Evolutionary conservation across 1,140 invertebrate species (phyloP).

Genomic region (Lordiphosa clarofinis): DNA sequence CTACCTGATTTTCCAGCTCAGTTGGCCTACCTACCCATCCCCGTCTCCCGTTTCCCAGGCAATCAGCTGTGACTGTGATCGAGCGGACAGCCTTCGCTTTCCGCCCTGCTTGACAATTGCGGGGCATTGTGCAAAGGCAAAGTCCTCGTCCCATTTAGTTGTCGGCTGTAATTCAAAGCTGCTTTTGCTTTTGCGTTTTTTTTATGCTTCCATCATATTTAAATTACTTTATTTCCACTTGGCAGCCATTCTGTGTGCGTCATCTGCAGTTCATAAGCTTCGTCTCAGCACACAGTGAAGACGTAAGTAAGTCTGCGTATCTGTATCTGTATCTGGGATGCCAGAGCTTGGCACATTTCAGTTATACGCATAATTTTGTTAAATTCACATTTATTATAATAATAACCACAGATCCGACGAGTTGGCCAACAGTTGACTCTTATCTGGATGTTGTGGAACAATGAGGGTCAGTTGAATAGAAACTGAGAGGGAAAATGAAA

Average conservation of each 20-base stretch:
- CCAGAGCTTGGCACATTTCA: constrained; percentile 43
- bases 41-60: constrained; percentile 17
- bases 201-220: constrained; percentile 58
- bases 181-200: constrained; percentile 20
- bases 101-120: constrained; percentile 6
- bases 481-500: constrained; percentile 13
- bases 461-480: constrained; percentile 27
- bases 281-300: constrained; percentile 4
- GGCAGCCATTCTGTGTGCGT: constrained; percentile 24
- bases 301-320: neutral
- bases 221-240: constrained; percentile 72
- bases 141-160: constrained; percentile 3
- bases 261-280: constrained; percentile 30
- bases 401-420: constrained; percentile 49
- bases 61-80: constrained; percentile 37
- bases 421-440: constrained; percentile 12
- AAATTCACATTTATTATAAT: constrained; percentile 74
- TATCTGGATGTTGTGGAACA: constrained; percentile 26
- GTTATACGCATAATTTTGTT: constrained; percentile 73
- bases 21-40: constrained; percentile 14
- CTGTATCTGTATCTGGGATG: constrained; percentile 13
- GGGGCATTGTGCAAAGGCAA: constrained; percentile 1
- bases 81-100: constrained; percentile 8
- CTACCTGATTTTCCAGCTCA: constrained; percentile 67
- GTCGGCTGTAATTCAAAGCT: constrained; percentile 47